Conservation (phyloP, 2,888 invertebrate species). For the Limnephilus lunatus region DNA sequence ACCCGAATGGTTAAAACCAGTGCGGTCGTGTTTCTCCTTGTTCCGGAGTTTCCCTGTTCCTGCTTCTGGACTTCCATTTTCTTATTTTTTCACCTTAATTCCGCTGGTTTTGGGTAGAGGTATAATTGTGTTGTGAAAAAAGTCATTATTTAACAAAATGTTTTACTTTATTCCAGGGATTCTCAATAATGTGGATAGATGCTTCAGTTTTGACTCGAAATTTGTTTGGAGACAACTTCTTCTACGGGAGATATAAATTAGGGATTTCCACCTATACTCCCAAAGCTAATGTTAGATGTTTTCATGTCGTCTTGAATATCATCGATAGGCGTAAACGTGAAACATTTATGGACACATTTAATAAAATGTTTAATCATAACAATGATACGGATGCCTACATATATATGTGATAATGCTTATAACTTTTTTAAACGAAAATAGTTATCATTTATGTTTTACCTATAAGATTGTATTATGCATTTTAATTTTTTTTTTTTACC, state of each 20-base stretch:
- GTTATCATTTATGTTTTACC: no score
- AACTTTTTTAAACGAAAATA: no score
- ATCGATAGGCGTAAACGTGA: neutral
- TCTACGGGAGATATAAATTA: constrained; percentile 3
- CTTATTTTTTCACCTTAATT: no score
- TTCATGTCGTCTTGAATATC: neutral
- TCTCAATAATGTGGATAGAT: neutral
- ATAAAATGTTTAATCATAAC: neutral
- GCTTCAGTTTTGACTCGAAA: neutral
- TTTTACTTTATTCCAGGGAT: neutral
- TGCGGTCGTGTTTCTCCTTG: no score
- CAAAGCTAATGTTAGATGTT: neutral
- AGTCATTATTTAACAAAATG: neutral
- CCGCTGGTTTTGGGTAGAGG: no score
- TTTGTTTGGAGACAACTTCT: neutral
- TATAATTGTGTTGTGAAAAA: no score
- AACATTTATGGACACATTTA: neutral
- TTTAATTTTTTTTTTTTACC: no score
- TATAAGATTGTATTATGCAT: no score
- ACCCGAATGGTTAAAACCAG: no score
- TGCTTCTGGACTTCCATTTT: no score
- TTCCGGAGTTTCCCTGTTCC: no score
- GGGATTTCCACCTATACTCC: neutral
- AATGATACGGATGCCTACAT: neutral
- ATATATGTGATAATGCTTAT: neutral